Conservation (phyloP, 1,140 invertebrate genomes). For the Teleogryllus occipitalis region DNA sequence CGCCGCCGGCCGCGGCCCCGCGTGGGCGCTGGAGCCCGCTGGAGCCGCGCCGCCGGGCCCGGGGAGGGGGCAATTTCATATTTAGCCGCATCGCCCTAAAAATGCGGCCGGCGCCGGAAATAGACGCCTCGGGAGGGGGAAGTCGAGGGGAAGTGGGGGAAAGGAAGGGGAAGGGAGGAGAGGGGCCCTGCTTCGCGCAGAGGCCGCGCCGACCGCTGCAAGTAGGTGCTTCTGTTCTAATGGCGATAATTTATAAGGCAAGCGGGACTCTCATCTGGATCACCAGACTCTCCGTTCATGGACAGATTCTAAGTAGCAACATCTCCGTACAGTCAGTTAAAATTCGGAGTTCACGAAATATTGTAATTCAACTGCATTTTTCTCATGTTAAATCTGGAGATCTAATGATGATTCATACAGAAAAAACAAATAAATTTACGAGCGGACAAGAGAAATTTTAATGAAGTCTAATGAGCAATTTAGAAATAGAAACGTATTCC, state of each 20-base stretch:
- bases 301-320: too few species aligned
- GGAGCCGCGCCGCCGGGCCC: background rate
- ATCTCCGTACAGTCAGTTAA: too few species aligned
- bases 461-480: background rate
- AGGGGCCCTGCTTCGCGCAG: background rate
- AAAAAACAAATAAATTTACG: background rate
- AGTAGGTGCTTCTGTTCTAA: too few species aligned
- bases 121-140: background rate
- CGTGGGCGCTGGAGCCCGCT: constrained; percentile 9
- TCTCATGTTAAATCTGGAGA: too few species aligned
- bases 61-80: constrained; percentile 16
- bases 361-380: too few species aligned
- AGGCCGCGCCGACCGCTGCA: background rate
- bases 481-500: background rate
- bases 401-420: too few species aligned
- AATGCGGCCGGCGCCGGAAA: constrained; percentile 7
- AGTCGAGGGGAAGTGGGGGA: background rate
- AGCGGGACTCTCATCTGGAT: too few species aligned
- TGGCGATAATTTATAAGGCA: too few species aligned
- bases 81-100: constrained; percentile 14
- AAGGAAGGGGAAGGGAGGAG: background rate
- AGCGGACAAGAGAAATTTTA: background rate
- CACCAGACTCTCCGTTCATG: too few species aligned
- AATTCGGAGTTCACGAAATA: too few species aligned
- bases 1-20: background rate